Conservation (phyloP, 2,113 vertebrate genomes). For the Pristiophorus japonicus region DNA sequence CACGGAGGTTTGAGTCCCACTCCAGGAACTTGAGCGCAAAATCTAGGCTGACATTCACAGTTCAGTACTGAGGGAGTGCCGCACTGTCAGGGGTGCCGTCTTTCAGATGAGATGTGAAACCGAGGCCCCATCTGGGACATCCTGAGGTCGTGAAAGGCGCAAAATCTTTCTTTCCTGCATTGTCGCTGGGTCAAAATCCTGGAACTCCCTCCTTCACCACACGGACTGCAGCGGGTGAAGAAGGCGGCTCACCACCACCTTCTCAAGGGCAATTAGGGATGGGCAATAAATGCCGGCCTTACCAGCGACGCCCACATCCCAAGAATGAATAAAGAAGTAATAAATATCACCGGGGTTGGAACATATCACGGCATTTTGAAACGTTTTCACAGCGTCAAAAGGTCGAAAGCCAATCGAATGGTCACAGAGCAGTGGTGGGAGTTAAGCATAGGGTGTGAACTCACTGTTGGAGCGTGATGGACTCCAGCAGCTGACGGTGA, state of each 20-base stretch:
- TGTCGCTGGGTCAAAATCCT: neutral
- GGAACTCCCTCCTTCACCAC: neutral
- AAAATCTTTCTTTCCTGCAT: neutral
- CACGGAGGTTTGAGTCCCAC: neutral
- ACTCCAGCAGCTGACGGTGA: neutral
- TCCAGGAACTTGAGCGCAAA: neutral
- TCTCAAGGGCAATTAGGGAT: neutral
- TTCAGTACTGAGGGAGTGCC: neutral
- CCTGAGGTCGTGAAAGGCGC: neutral
- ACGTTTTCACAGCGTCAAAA: neutral
- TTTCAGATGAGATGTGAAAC: neutral
- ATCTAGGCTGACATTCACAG: neutral
- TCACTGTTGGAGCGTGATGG: neutral
- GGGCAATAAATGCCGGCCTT: neutral
- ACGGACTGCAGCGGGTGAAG: neutral
- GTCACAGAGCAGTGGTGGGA: neutral
- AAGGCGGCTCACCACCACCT: neutral
- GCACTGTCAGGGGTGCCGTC: neutral
- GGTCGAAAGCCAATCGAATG: neutral
- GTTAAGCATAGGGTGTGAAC: no score
- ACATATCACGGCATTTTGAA: neutral
- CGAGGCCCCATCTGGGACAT: neutral
- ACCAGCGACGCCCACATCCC: neutral
- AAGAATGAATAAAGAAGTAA: neutral
- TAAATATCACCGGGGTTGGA: neutral